Percentiles rank a stretch among this genome's conserved stretches.
These are phyloP conservation scores for Gymnogyps californianus DNA, from an alignment of 2,113 vertebrate genomes.

Conservation along the genomic window DNA sequence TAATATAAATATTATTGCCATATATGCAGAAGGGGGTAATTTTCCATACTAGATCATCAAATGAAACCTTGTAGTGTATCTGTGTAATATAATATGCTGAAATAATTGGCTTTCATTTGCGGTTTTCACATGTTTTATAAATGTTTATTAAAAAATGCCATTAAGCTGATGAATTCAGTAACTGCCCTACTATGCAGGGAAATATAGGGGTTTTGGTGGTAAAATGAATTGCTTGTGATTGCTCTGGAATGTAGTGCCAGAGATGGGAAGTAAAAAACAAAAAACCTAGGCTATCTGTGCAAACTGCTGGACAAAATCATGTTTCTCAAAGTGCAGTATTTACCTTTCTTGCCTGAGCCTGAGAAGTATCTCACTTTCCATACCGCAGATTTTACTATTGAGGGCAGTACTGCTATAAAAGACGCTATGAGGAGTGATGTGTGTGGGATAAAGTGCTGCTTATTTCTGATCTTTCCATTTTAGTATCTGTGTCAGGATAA, in stretches of 20 bases:
- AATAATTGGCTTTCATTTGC: background rate
- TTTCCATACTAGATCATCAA: slow-evolving; percentile 25
- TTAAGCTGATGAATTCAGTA: background rate
- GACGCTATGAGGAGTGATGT: background rate
- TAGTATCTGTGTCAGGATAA: background rate
- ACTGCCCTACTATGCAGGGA: background rate
- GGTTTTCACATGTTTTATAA: background rate
- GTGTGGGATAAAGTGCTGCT: background rate
- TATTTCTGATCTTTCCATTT: background rate
- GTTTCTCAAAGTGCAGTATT: background rate
- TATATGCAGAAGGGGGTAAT: slow-evolving; percentile 30
- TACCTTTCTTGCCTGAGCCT: background rate
- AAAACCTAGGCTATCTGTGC: background rate
- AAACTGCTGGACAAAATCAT: background rate
- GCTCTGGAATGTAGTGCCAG: background rate
- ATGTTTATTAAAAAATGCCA: background rate
- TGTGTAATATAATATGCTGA: background rate
- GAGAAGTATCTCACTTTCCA: background rate
- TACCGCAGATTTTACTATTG: background rate
- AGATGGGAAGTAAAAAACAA: background rate
- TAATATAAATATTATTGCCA: slow-evolving; percentile 48
- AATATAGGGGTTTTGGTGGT: background rate
- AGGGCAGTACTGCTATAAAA: slow-evolving; percentile 54
- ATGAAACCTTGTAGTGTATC: background rate
- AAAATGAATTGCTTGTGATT: background rate